Percentiles rank a stretch among this genome's conserved stretches.
phyloP scores from a whole-genome alignment of 2,113 vertebrate genomes.

The Emberiza fucata region DNA sequence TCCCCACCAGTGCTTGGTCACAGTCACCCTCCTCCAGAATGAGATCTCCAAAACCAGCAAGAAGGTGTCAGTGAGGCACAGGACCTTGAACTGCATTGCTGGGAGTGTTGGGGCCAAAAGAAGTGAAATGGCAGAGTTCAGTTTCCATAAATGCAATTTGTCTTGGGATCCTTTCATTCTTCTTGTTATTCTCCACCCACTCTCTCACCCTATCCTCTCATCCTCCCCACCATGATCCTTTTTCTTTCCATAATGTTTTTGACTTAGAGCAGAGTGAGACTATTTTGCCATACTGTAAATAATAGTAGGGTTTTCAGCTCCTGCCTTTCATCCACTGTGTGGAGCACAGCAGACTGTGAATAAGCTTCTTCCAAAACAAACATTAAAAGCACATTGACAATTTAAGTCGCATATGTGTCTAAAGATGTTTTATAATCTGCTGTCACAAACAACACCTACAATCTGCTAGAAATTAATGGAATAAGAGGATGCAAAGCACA shows the following conservation, averaged over 20 bases:
- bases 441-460: not conserved
- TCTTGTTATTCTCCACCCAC: not conserved
- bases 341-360: not conserved
- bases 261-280: not conserved
- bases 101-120: not conserved
- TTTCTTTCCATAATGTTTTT: not conserved
- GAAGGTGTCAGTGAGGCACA: not conserved
- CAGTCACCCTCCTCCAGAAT: not conserved
- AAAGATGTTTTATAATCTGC: not conserved
- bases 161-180: not conserved
- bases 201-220: not conserved
- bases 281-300: not conserved
- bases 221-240: fast-evolving
- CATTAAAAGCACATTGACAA: not conserved
- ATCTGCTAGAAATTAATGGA: not conserved
- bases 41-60: not conserved
- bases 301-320: not conserved
- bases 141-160: not conserved
- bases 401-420: not conserved
- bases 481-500: not conserved
- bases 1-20: not conserved
- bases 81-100: not conserved
- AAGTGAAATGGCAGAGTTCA: not conserved
- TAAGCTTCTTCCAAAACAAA: not conserved
- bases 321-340: not conserved